Conservation (phyloP, 2,888 invertebrate species). For the Hyles lineata region DNA sequence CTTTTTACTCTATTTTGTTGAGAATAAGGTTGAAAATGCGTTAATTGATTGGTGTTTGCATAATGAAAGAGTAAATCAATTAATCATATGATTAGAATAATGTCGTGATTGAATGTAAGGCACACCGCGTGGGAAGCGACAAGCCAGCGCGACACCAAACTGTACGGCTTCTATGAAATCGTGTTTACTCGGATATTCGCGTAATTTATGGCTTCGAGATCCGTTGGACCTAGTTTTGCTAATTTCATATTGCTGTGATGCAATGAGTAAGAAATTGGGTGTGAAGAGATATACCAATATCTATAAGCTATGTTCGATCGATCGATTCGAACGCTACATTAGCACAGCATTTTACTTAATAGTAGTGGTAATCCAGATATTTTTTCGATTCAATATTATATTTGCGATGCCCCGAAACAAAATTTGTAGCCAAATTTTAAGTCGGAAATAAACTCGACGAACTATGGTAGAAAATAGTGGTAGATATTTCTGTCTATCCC, state of each 20-base stretch:
- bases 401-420: too few relatives aligned
- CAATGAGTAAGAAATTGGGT: neutral
- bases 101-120: slow-evolving; percentile 48
- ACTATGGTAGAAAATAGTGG: too few relatives aligned
- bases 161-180: slow-evolving; percentile 37
- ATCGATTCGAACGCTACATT: too few relatives aligned
- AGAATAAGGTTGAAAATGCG: neutral
- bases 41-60: neutral
- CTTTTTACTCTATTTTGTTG: neutral
- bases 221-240: neutral
- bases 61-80: slow-evolving; percentile 47
- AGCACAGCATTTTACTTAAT: too few relatives aligned
- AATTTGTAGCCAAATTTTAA: too few relatives aligned
- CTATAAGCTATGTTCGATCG: too few relatives aligned
- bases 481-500: too few relatives aligned
- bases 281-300: too few relatives aligned
- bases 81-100: slow-evolving; percentile 55
- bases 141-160: slow-evolving; percentile 27
- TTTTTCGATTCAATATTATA: too few relatives aligned
- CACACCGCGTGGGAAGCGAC: slow-evolving; percentile 49
- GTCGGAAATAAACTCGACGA: too few relatives aligned
- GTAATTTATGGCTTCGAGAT: neutral
- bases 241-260: neutral
- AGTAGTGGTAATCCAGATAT: too few relatives aligned
- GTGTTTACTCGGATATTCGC: slow-evolving; percentile 19